Base-by-base conservation (phyloP, 2,113 vertebrate genomes). In the Cavia aperea region DNA sequence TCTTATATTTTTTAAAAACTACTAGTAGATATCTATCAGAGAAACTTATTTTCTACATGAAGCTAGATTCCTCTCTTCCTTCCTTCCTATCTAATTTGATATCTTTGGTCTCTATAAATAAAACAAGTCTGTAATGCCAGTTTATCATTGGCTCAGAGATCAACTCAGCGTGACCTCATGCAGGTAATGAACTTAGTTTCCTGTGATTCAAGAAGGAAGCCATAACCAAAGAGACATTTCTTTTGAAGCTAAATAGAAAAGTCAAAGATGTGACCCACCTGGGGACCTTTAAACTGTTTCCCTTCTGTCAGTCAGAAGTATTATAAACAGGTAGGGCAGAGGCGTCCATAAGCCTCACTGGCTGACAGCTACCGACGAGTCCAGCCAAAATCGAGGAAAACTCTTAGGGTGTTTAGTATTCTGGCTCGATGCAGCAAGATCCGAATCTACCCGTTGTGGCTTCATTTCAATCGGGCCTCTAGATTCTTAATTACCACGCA, bases 141-240 rank as follows among this genome's bases (percentile, higher is more conserved):
- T 85, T 95, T 75, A 93, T 95, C 96, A 94, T 96, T 96, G 96
- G 96, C 95, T 92, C 93, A 31, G 94, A 95, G 95, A 87, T 92
- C 92, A 93, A 94, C 96, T 95, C 83, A 65, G 93, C 94, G 92
- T 97, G 95, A 96, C 96, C 94, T 97, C 97, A 96, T 94, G 92
- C 89, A 96, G 95, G 88, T 95, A 96, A 96, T 96, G 94, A 94
- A 95, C 90, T 0, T 4, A 85, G 83, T 93, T 97, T 95, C 95
- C 94, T 95, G 29, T 86, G 68, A 93, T 97, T 93, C 92, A 86
- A 92, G 92, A 88, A 89, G 92, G 93, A 84, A 92, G 96, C 95
- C 82, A 82, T 70, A 95, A 96, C n/a, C 39, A 58, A 49, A 43
- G 39, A 82, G 39, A 5, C 4, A n/a, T 68, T 75, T 86, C 86